phyloP scores from a whole-genome alignment of 2,888 invertebrate species.

The Acronicta aceris region DNA sequence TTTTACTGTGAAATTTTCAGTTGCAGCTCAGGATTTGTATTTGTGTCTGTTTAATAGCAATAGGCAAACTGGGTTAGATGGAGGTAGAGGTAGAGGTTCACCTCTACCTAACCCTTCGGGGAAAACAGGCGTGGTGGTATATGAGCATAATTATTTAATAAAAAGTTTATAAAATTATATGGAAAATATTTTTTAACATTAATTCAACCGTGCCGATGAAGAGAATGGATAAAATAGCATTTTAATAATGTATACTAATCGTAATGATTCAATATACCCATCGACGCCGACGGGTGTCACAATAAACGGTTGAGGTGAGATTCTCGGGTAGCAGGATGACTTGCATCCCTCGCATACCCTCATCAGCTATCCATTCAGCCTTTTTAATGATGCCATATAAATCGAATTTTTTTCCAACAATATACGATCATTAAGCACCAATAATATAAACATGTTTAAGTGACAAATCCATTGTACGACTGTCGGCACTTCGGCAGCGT shows the following conservation, averaged over 20 bases:
- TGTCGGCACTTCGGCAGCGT: constrained; percentile 2
- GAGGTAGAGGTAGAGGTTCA: no score
- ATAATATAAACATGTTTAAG: constrained; percentile 54
- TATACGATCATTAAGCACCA: constrained; percentile 58
- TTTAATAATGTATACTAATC: constrained; percentile 39
- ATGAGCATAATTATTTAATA: no score
- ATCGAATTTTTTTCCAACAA: constrained; percentile 63
- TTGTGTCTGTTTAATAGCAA: no score
- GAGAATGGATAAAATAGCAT: constrained; percentile 4
- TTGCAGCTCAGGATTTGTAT: no score
- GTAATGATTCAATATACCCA: constrained; percentile 50
- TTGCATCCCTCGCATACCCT: constrained; percentile 51
- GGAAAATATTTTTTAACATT: no score
- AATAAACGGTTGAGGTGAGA: constrained; percentile 27
- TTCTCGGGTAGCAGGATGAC: constrained; percentile 53
- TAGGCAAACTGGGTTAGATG: no score
- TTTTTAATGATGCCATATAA: constrained; percentile 49
- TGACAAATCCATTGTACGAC: constrained; percentile 33
- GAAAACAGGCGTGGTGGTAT: no score
- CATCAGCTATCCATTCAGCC: constrained; percentile 52
- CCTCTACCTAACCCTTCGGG: no score
- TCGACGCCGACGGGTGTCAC: constrained; percentile 60
- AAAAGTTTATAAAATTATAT: no score
- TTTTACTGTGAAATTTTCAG: no score
- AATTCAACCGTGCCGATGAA: no score